Conservation (phyloP, 2,888 invertebrate genomes). For the Boloria euphrosyne region DNA sequence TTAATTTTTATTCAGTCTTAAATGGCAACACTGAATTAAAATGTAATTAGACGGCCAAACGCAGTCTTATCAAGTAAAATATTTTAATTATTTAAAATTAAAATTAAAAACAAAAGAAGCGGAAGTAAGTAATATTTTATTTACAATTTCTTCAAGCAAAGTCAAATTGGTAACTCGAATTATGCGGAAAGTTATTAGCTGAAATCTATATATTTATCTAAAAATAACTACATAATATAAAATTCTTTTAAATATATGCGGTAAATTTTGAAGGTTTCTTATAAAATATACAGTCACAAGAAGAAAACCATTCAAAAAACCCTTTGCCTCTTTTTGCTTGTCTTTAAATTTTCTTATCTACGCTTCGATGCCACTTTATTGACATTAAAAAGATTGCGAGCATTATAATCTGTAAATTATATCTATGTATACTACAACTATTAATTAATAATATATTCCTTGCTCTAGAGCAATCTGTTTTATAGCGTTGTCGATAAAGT, state of each 20-base stretch:
- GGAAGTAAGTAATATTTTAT: slow-evolving; percentile 58
- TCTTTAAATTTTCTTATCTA: slow-evolving; percentile 59
- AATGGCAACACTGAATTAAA: slow-evolving; percentile 66
- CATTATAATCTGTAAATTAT: slow-evolving; percentile 24
- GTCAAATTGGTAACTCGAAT: slow-evolving; percentile 77
- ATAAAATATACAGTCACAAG: slow-evolving; percentile 68
- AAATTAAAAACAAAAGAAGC: slow-evolving; percentile 44
- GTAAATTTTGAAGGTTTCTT: slow-evolving; percentile 71
- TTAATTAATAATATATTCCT: slow-evolving; percentile 17
- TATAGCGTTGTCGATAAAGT: slow-evolving; percentile 42
- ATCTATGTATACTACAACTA: slow-evolving; percentile 29
- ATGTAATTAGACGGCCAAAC: slow-evolving; percentile 36
- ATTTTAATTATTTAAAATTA: slow-evolving; percentile 25
- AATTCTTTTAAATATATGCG: slow-evolving; percentile 51
- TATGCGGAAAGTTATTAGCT: slow-evolving; percentile 59
- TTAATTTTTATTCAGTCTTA: slow-evolving; percentile 61
- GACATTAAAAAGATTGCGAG: slow-evolving; percentile 43
- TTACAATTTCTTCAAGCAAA: slow-evolving; percentile 66
- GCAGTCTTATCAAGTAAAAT: slow-evolving; percentile 33
- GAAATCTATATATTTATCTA: slow-evolving; percentile 41
- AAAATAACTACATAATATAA: slow-evolving; percentile 54
- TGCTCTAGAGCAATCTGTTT: slow-evolving; percentile 30
- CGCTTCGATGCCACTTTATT: slow-evolving; percentile 50
- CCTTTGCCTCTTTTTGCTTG: slow-evolving; percentile 79
- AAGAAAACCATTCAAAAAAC: slow-evolving; percentile 74